Conservation (phyloP, 2,888 invertebrate species). For the Criorhina ranunculi region DNA sequence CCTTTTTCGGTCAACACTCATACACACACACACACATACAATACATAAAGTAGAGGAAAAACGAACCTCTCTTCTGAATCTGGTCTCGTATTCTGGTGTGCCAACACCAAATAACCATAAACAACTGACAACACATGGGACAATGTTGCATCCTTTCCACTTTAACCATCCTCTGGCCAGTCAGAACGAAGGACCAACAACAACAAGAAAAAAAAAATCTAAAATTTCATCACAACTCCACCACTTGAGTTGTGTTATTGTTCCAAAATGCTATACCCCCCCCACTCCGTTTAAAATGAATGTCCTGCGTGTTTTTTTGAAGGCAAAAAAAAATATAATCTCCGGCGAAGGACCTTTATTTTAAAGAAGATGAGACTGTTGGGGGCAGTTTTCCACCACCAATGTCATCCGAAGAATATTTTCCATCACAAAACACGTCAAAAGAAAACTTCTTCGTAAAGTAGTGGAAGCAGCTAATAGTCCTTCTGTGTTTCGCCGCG, state of each 20-base stretch:
- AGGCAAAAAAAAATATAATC: slow-evolving; percentile 50
- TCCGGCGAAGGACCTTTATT: slow-evolving; percentile 41
- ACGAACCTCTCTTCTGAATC: slow-evolving; percentile 27
- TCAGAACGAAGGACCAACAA: slow-evolving; percentile 9
- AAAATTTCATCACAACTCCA: slow-evolving; percentile 56
- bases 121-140: slow-evolving; percentile 71
- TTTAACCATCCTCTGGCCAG: too few relatives aligned
- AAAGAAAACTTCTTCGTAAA: slow-evolving; percentile 67
- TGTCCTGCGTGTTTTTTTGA: slow-evolving; percentile 44
- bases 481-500: slow-evolving; percentile 42
- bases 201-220: slow-evolving; percentile 10
- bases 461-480: slow-evolving; percentile 68
- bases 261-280: slow-evolving; percentile 60
- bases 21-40: slow-evolving; percentile 33
- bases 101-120: slow-evolving; percentile 75
- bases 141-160: slow-evolving; percentile 74
- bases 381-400: slow-evolving; percentile 58
- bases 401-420: slow-evolving; percentile 31
- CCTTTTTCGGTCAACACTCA: slow-evolving; percentile 51
- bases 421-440: slow-evolving; percentile 68
- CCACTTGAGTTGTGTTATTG: slow-evolving; percentile 72
- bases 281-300: slow-evolving; percentile 71
- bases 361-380: slow-evolving; percentile 40
- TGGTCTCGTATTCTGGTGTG: slow-evolving; percentile 55
- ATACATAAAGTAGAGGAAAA: slow-evolving; percentile 33